Evolutionary conservation across 1,140 invertebrate genomes (phyloP).

Genomic region (Nasonia giraulti): DNA sequence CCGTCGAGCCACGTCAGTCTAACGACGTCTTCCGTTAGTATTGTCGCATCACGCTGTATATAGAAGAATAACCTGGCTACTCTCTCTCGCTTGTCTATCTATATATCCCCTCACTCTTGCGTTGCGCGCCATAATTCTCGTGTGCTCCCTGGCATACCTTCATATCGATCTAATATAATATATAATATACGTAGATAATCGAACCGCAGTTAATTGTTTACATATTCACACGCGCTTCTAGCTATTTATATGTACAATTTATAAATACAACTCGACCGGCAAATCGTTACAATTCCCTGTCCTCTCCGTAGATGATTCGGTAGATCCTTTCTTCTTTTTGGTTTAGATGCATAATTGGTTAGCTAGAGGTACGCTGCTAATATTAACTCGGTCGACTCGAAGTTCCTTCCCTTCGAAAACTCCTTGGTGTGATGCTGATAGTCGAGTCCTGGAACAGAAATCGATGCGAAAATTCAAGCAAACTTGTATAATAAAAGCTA

Average conservation of each 20-base stretch:
- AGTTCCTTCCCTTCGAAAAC: neutral
- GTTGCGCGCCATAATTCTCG: neutral
- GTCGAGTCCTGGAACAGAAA: neutral
- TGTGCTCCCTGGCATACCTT: neutral
- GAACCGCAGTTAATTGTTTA: constrained; percentile 22
- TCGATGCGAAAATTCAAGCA: too few species aligned
- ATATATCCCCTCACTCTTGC: too few species aligned
- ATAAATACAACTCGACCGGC: neutral
- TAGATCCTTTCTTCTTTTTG: neutral
- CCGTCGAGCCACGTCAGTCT: neutral
- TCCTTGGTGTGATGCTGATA: neutral
- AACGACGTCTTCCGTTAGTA: neutral
- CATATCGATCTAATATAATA: neutral
- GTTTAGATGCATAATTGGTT: neutral
- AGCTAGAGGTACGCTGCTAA: neutral
- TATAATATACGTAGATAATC: neutral
- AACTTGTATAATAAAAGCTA: too few species aligned
- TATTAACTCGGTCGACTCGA: neutral
- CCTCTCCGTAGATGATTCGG: neutral
- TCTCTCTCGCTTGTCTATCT: neutral
- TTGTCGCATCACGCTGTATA: constrained; percentile 10
- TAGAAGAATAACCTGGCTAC: constrained; percentile 15
- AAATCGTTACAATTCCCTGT: neutral
- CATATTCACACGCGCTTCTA: constrained; percentile 32
- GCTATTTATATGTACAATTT: constrained; percentile 36